Conservation (phyloP, 2,113 vertebrate species). For the Azemiops feae region DNA sequence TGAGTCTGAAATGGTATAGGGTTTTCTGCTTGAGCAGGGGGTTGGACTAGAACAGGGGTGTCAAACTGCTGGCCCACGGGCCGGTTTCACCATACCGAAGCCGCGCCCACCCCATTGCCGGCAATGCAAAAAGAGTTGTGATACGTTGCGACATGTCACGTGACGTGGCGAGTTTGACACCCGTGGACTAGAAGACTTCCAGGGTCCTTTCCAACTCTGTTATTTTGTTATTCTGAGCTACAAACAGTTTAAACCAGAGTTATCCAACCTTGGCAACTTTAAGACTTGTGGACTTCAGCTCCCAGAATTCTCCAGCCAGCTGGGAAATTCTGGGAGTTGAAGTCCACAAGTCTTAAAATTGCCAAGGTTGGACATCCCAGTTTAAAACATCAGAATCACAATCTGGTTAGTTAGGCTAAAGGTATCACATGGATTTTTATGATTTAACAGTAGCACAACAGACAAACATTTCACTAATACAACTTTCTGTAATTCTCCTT, state of each 20-base stretch:
- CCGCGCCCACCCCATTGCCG: too few relatives aligned
- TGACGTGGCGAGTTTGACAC: too few relatives aligned
- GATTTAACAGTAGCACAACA: not conserved
- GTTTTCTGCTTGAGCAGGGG: not conserved
- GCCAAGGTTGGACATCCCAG: not conserved
- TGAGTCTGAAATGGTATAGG: not conserved
- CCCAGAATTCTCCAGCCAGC: not conserved
- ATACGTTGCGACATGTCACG: too few relatives aligned
- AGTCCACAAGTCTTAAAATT: not conserved
- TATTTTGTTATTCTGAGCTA: not conserved
- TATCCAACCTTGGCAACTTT: not conserved
- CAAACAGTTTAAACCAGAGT: not conserved
- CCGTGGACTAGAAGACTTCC: not conserved
- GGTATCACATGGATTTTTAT: not conserved
- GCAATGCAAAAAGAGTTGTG: too few relatives aligned
- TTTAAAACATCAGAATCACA: not conserved
- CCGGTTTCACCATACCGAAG: too few relatives aligned
- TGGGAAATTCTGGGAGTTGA: not conserved
- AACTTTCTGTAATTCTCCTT: not conserved
- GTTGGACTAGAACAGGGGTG: not conserved
- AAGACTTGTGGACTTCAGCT: not conserved
- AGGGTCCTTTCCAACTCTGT: not conserved
- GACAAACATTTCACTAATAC: not conserved
- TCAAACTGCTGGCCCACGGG: too few relatives aligned
- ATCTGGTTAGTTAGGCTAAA: not conserved